Evolutionary conservation across 2,797 vertebrate genomes (phyloP), one percentile per base, ranked within the genome.

Genomic region (Chromobotia macracanthus): DNA sequence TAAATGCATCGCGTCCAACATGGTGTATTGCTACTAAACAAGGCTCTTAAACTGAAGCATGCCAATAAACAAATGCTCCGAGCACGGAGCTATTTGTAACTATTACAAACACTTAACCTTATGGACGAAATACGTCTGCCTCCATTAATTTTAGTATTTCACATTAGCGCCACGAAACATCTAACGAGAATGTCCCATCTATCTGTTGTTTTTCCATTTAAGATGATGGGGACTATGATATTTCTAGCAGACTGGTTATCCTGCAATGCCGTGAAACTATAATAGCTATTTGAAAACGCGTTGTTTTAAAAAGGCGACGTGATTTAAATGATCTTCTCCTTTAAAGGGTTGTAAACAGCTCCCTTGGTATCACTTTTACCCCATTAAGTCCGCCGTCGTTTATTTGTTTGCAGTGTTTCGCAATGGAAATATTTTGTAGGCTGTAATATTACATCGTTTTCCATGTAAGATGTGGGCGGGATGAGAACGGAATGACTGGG

Each of bases 101-200:
- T 88, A 92, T 92, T 92, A 92, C 82, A 86, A 88, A 91, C 91
- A 92, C 89, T 92, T 92, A 92, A 91, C 89, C 89, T 92, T 89
- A 87, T 88, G 88, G 85, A 86, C 87, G 83, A 85, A 88, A 90
- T 92, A 90, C 89, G 90, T 91, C 88, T 87, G 83, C 48, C 55
- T 72, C 84, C 86, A 91, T 90, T 92, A 89, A 88, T 87, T 86
- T 85, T 9, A 51, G 48, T 72, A 41, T 87, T 90, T 90, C 84
- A 90, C 21, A 31, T 60, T 46, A 23, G 87, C 60, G 61, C 78
- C 35, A 50, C 76, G 83, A 75, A 86, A 84, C 88, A 85, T 91
- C 86, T 90, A 87, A 88, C 81, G 55, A 41, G 84, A 88, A 89
- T 85, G 88, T 83, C 31, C 72, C 81, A 90, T 91, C 89, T 91